Percentiles rank a stretch among this genome's conserved stretches.
Conservation (phyloP, 2,888 invertebrate species). For the Rhopalosiphum nymphaeae region DNA sequence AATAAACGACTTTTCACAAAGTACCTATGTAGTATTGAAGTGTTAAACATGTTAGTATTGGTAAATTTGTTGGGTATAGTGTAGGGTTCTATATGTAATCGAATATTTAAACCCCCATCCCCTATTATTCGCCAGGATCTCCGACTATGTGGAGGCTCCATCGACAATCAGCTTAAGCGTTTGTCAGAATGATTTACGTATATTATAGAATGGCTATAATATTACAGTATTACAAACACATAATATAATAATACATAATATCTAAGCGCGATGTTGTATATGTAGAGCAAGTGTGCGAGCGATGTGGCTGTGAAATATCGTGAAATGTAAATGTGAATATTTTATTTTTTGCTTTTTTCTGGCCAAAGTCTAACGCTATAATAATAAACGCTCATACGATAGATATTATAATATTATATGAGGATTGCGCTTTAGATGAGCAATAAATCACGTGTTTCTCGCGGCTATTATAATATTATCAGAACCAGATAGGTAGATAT, state of each 20-base stretch:
- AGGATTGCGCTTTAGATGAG: not conserved
- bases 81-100: not conserved
- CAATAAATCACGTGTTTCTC: not conserved
- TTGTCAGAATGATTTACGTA: not conserved
- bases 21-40: not conserved
- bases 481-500: not conserved
- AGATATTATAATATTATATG: not conserved
- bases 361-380: not conserved
- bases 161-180: not conserved
- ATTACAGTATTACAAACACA: not conserved
- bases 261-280: not conserved
- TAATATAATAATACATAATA: not conserved
- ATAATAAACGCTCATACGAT: not conserved
- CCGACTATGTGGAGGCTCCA: not conserved
- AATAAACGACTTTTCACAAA: not conserved
- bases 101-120: not conserved
- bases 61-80: not conserved
- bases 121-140: not conserved
- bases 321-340: not conserved
- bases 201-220: not conserved
- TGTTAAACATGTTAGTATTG: not conserved
- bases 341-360: not conserved
- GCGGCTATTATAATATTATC: not conserved
- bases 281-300: not conserved
- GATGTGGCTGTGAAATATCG: not conserved